Base-by-base conservation (phyloP, 2,888 invertebrate genomes). In the Tetramorium bicarinatum region DNA sequence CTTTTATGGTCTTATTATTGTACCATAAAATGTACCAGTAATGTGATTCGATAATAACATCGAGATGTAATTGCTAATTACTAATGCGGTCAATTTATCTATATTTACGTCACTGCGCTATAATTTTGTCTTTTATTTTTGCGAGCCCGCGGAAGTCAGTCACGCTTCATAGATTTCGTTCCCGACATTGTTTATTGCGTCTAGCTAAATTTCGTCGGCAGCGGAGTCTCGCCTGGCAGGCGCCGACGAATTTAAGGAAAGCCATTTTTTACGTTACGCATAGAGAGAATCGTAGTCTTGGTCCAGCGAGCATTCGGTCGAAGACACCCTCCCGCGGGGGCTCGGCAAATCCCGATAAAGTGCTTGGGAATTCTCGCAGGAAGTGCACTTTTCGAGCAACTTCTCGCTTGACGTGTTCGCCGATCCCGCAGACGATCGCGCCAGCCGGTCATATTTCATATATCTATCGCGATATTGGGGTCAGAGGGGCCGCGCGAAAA, bases 321-420 rank as follows among this genome's bases (percentile, higher is more conserved):
- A 34, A 72, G 62, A 81, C 66, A 76, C 38, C 74, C 77, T 80
- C 74, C 62, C 77, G 66, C 54, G 47, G 80, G 80, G 81, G 71
- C 83, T 83, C 67, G 44, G 85, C 59, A 88, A 91, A 92, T 91
- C 89, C 87, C 88, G 88, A 88, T 87, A 85, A 89, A 89, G 87
- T 89, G 88, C 86, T 89, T 85, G 86, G 83, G 82, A 92, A 90
- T 69, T 90, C 87, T 87, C 76, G 74, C 82, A 76, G 84, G 85
- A 81, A 87, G 88, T 89, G 86, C 88, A 84, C 86, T 87, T 87
- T 86, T 86, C 87, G 82, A 56, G 64, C 87, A 86, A 87, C 89
- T 87, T 91, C 87, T 85, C 82, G 83, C 87, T 86, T 85, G 90
- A 88, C 88, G 85, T 87, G 91, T 90, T 91, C 92, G 87, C 88